Evolutionary conservation across 2,113 vertebrate species (phyloP).

Genomic region (Hemicordylus capensis): DNA sequence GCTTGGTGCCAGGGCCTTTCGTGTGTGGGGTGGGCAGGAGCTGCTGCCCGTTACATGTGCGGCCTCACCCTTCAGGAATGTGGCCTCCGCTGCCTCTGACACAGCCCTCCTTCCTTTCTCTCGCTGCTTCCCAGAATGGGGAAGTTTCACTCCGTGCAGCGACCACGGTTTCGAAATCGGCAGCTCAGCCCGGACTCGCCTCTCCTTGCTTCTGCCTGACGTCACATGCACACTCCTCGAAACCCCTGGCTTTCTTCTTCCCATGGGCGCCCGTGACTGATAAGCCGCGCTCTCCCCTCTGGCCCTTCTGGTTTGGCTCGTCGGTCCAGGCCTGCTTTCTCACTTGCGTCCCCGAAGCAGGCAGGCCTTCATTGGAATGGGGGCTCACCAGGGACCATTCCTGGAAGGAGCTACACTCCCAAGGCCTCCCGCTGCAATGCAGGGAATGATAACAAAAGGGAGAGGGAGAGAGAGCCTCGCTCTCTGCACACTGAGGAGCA

Average conservation of each 20-base stretch:
- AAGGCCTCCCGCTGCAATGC: fast-evolving
- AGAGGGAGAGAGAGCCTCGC: too few relatives aligned
- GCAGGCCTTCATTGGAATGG: too few relatives aligned
- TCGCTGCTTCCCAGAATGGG: not conserved
- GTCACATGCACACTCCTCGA: not conserved
- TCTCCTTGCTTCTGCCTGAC: not conserved
- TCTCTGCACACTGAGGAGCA: too few relatives aligned
- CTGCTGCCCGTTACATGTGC: not conserved
- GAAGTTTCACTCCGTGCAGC: not conserved
- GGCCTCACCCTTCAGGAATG: not conserved
- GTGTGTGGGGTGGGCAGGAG: not conserved
- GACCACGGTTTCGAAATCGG: not conserved
- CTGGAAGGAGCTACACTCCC: not conserved
- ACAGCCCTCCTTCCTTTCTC: not conserved
- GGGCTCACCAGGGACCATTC: not conserved
- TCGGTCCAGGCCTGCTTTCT: not conserved
- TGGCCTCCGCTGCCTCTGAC: not conserved
- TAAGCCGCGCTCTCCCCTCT: too few relatives aligned
- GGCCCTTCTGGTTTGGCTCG: not conserved
- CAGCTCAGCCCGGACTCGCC: not conserved
- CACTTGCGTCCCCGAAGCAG: not conserved
- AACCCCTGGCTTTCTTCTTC: not conserved
- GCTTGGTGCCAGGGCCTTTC: not conserved
- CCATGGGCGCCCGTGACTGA: too few relatives aligned
- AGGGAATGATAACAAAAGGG: not conserved